Evolutionary conservation across 2,888 invertebrate species (phyloP).

Genomic region (Tribolium freemani): DNA sequence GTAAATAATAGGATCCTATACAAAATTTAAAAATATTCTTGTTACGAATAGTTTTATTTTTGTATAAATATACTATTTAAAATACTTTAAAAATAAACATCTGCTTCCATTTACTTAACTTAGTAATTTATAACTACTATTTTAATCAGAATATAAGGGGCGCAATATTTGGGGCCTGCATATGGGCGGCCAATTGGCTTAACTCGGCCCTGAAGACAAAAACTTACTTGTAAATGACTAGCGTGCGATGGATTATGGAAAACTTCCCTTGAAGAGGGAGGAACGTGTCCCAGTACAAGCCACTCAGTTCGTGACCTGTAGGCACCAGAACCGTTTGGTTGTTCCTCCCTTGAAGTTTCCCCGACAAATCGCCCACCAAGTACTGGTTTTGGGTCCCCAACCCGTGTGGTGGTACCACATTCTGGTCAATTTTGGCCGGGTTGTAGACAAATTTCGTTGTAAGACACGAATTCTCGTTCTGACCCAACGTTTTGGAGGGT

Average conservation of each 20-base stretch:
- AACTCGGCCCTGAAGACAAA: too few species aligned
- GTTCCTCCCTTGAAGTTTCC: slow-evolving; percentile 84
- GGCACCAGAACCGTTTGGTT: slow-evolving; percentile 78
- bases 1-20: too few species aligned
- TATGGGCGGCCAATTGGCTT: too few species aligned
- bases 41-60: too few species aligned
- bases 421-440: slow-evolving; percentile 75
- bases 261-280: slow-evolving; percentile 85
- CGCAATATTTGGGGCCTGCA: too few species aligned
- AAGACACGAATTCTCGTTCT: slow-evolving; percentile 72
- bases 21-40: too few species aligned
- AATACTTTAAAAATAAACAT: too few species aligned
- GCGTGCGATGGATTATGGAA: slow-evolving; percentile 85
- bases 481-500: slow-evolving; percentile 69
- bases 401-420: slow-evolving; percentile 77
- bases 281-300: slow-evolving; percentile 86
- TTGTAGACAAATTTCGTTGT: slow-evolving; percentile 84
- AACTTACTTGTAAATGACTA: slow-evolving; percentile 81
- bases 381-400: slow-evolving; percentile 92
- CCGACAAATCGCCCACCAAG: slow-evolving; percentile 89
- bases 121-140: too few species aligned
- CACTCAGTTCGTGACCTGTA: slow-evolving; percentile 81
- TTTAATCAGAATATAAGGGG: too few species aligned
- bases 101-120: too few species aligned
- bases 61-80: too few species aligned